A percentile compares a stretch with the other conserved stretches of the same genome.
Conservation (phyloP, 2,797 vertebrate genomes). For the Chanos chanos region DNA sequence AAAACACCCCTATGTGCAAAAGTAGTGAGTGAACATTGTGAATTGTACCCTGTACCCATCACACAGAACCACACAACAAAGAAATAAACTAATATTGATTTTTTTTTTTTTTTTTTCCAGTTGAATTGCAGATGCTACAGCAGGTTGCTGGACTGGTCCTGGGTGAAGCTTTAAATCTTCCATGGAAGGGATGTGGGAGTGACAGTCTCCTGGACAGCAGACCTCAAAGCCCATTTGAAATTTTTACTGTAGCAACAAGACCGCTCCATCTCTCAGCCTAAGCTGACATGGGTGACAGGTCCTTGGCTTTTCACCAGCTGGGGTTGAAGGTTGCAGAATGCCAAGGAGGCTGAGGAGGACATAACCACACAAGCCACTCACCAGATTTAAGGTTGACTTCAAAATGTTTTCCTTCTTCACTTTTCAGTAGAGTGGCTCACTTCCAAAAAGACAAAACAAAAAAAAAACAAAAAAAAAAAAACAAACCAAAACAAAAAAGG, state of each 20-base stretch:
- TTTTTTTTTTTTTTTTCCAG: too few relatives aligned
- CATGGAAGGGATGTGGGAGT: conserved; percentile 59
- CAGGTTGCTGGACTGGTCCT: too few relatives aligned
- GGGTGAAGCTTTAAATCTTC: conserved; percentile 62
- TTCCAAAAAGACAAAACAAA: too few relatives aligned
- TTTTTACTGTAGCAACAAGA: conserved; percentile 64
- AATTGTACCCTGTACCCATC: too few relatives aligned
- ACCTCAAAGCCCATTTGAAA: conserved; percentile 65
- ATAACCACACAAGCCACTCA: not conserved
- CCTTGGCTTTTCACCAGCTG: conserved; percentile 55
- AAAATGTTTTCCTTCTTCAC: conserved; percentile 5
- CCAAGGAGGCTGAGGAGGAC: conserved; percentile 9
- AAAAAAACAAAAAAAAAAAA: too few relatives aligned
- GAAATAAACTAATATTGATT: too few relatives aligned
- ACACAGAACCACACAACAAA: too few relatives aligned
- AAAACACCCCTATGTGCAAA: too few relatives aligned
- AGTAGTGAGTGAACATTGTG: too few relatives aligned
- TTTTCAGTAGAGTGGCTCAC: conserved; percentile 25
- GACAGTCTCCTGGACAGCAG: conserved; percentile 62
- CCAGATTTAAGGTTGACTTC: conserved; percentile 24
- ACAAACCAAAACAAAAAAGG: too few relatives aligned
- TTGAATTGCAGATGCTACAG: too few relatives aligned
- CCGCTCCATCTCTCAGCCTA: conserved; percentile 52
- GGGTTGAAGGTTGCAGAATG: conserved; percentile 59
- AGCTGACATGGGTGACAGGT: conserved; percentile 63